Percentiles rank a stretch among this genome's conserved stretches.
phyloP scores from a whole-genome alignment of 1,140 invertebrate genomes.

The Drosophila suzukii region DNA sequence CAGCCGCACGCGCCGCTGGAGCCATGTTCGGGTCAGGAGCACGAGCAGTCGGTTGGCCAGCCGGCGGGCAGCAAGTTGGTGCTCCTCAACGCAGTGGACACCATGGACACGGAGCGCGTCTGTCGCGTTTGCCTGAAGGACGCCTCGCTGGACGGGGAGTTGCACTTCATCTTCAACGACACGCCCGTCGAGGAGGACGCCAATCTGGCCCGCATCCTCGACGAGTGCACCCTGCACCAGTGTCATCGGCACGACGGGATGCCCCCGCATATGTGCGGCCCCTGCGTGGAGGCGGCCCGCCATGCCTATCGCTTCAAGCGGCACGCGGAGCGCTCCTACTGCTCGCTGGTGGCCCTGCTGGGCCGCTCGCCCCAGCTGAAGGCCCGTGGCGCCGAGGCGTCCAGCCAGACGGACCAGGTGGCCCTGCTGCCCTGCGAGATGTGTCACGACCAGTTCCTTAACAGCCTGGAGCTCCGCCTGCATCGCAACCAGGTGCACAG shows the following conservation, averaged over 20 bases:
- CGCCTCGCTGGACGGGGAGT: conserved; percentile 41
- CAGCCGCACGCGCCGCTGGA: conserved; percentile 11
- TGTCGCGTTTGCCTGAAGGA: conserved; percentile 75
- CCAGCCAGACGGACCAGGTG: conserved; percentile 73
- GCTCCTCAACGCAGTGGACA: neutral
- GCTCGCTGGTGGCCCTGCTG: conserved; percentile 56
- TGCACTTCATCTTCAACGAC: conserved; percentile 76
- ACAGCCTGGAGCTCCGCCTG: conserved; percentile 58
- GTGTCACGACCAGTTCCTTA: conserved; percentile 70
- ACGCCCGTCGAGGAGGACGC: conserved; percentile 58
- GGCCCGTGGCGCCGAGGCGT: conserved; percentile 41
- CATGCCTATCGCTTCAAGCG: conserved; percentile 74
- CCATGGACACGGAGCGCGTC: conserved; percentile 61
- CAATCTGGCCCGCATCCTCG: conserved; percentile 67
- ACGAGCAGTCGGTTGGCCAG: conserved; percentile 1
- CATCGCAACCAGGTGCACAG: conserved; percentile 60
- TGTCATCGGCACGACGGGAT: conserved; percentile 63
- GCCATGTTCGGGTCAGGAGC: neutral
- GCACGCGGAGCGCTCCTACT: conserved; percentile 68
- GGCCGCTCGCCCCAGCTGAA: conserved; percentile 35
- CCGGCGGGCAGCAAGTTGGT: conserved; percentile 10
- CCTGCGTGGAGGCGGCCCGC: conserved; percentile 63
- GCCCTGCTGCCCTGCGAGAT: conserved; percentile 69
- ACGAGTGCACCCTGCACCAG: conserved; percentile 73
- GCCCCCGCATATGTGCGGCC: conserved; percentile 68